A percentile compares a stretch with the other conserved stretches of the same genome.
These are phyloP conservation scores for Petrocephalus schoutedeni DNA, from an alignment of 2,797 vertebrate species.

Conservation along the genomic window DNA sequence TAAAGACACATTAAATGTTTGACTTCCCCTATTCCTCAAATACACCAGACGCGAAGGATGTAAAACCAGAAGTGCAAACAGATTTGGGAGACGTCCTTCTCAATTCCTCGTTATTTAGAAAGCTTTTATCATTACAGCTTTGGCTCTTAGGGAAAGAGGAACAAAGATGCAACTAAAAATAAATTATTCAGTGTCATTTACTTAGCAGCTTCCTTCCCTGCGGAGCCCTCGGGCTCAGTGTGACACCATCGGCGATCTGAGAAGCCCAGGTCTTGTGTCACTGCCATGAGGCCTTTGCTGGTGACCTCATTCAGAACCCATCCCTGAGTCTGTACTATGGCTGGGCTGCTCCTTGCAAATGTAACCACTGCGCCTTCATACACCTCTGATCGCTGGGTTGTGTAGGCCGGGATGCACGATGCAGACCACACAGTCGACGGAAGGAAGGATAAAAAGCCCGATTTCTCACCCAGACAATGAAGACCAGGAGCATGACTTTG, in stretches of 20 bases:
- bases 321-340: neutral
- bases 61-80: neutral
- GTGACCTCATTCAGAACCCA: neutral
- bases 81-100: neutral
- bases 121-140: neutral
- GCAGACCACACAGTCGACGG: neutral
- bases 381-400: neutral
- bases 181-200: neutral
- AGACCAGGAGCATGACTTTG: neutral
- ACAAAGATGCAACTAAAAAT: neutral
- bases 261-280: constrained; percentile 7
- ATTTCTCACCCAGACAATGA: neutral
- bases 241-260: neutral
- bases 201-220: constrained; percentile 6
- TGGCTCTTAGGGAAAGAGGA: neutral
- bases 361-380: neutral
- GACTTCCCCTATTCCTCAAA: neutral
- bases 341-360: neutral
- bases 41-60: neutral
- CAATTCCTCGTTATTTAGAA: neutral
- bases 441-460: neutral
- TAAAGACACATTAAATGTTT: neutral
- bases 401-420: neutral
- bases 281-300: neutral
- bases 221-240: neutral